Conservation (phyloP, 2,113 vertebrate species). For the Psittacara wagleri region DNA sequence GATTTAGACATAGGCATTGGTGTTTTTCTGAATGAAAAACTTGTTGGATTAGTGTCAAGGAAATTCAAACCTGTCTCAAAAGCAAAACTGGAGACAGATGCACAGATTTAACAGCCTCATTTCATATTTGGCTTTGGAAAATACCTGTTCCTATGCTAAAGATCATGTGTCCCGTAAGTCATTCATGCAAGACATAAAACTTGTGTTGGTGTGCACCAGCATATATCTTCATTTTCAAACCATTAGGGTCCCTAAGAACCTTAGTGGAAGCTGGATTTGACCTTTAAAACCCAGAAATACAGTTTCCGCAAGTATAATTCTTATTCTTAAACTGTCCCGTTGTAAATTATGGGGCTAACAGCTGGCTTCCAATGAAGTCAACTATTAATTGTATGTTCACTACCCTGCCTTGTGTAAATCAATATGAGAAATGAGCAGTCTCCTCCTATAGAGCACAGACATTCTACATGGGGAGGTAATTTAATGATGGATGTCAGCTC, state of each 20-base stretch:
- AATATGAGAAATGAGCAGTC: slow-evolving; percentile 76
- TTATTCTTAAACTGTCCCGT: slow-evolving; percentile 53
- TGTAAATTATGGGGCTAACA: slow-evolving; percentile 81
- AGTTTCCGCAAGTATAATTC: slow-evolving; percentile 68
- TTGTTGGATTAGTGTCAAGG: background rate
- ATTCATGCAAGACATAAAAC: background rate
- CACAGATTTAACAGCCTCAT: rapidly evolving
- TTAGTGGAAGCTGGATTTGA: slow-evolving; percentile 59
- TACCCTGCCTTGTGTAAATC: slow-evolving; percentile 77
- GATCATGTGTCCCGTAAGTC: background rate
- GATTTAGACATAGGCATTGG: background rate
- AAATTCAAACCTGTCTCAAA: background rate
- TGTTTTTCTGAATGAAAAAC: background rate
- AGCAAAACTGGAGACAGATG: background rate
- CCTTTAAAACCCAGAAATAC: slow-evolving; percentile 74
- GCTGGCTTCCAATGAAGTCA: slow-evolving; percentile 80
- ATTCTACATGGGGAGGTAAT: slow-evolving; percentile 68
- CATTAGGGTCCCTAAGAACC: slow-evolving; percentile 18
- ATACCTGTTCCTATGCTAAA: background rate
- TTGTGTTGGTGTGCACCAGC: background rate
- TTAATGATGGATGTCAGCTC: slow-evolving; percentile 72
- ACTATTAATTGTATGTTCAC: slow-evolving; percentile 82
- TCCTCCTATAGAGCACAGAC: slow-evolving; percentile 61
- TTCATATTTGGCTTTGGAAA: background rate
- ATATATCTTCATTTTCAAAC: slow-evolving; percentile 18